phyloP scores from a whole-genome alignment of 1,140 invertebrate genomes.

The Glossosoma conforme region DNA sequence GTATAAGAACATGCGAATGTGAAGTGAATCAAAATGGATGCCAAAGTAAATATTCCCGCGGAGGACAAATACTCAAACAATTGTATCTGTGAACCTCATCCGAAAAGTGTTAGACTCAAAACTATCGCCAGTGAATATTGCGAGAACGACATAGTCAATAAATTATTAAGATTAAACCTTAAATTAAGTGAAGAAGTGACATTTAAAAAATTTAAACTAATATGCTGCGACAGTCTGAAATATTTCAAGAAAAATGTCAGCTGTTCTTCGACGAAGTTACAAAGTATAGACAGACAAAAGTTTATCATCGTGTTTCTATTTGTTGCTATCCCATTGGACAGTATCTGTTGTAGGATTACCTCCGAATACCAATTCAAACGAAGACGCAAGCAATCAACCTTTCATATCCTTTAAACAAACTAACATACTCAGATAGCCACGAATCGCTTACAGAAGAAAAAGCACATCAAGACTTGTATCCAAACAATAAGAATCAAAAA shows the following conservation, averaged over 20 bases:
- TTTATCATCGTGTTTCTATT: slow-evolving; percentile 13
- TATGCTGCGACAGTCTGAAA: not conserved
- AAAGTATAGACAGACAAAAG: slow-evolving; percentile 9
- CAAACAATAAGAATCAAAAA: no score
- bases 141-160: slow-evolving; percentile 1
- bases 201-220: not conserved
- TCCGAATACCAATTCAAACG: slow-evolving; percentile 5
- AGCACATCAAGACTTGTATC: no score
- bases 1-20: no score
- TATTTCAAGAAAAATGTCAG: not conserved
- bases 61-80: slow-evolving; percentile 3
- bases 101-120: slow-evolving; percentile 27
- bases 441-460: no score
- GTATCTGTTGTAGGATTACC: not conserved
- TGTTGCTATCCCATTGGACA: slow-evolving; percentile 14
- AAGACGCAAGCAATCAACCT: no score
- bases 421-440: no score
- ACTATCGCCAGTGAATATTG: not conserved
- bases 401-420: no score
- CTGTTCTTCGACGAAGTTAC: slow-evolving; percentile 3
- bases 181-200: not conserved
- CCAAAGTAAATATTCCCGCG: no score
- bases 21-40: no score
- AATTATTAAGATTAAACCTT: slow-evolving; percentile 1
- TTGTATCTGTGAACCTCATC: slow-evolving; percentile 16